Percentiles rank a stretch among this genome's conserved stretches.
phyloP scores from a whole-genome alignment of 53 echinoderm and acorn worm genomes.

The Luidia sarsii region DNA sequence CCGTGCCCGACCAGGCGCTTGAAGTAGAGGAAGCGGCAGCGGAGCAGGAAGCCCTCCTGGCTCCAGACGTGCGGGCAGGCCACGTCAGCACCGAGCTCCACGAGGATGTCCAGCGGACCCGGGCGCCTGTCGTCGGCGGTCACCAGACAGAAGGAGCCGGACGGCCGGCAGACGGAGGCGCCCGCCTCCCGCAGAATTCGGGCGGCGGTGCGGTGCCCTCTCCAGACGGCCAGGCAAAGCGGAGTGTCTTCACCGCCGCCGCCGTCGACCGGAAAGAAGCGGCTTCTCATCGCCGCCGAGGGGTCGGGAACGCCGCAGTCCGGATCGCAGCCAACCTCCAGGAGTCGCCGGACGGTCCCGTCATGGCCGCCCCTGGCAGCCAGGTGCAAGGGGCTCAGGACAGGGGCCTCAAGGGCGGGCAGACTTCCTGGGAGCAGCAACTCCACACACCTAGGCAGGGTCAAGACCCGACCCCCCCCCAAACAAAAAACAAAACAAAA shows the following conservation, averaged over 20 bases:
- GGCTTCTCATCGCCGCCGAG: background rate
- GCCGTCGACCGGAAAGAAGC: too few relatives aligned
- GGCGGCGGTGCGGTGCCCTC: conserved; percentile 2
- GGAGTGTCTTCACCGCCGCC: too few relatives aligned
- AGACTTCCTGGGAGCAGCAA: conserved; percentile 34
- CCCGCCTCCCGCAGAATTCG: conserved; percentile 33
- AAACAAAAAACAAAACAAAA: too few relatives aligned
- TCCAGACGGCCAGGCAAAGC: conserved; percentile 18
- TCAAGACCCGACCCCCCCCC: too few relatives aligned
- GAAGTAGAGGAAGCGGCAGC: background rate
- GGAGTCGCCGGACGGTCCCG: conserved; percentile 63
- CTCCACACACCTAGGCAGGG: conserved; percentile 83
- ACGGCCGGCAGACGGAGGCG: conserved; percentile 2
- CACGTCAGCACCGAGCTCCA: conserved; percentile 42
- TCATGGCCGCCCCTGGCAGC: conserved; percentile 71
- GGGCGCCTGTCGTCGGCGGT: background rate
- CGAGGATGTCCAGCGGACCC: conserved; percentile 21
- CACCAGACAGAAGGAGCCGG: conserved; percentile 38
- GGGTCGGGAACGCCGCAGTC: conserved; percentile 69
- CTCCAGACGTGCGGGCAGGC: conserved; percentile 51
- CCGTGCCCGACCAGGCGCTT: conserved; percentile 40
- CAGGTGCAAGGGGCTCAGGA: conserved; percentile 74
- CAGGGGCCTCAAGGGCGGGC: background rate
- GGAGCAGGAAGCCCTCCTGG: conserved; percentile 4
- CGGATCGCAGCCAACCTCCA: conserved; percentile 72